Conservation (phyloP, 2,113 vertebrate genomes). For the Benitochromis conjunctus region DNA sequence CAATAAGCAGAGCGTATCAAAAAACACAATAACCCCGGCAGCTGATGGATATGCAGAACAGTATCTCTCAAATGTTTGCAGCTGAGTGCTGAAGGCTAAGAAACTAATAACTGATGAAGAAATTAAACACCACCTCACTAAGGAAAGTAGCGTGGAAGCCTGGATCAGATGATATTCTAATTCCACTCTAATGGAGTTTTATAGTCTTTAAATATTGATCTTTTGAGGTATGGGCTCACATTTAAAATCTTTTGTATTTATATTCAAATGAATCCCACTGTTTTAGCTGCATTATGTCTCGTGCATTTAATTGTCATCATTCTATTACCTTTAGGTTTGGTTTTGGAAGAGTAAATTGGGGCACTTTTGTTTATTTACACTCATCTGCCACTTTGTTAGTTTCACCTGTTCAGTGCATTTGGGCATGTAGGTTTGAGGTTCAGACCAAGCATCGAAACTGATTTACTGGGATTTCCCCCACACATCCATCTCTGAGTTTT, state of each 20-base stretch:
- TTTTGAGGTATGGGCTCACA: neutral
- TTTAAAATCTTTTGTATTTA: neutral
- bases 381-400: neutral
- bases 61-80: slow-evolving; percentile 13
- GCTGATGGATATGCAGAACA: slow-evolving; percentile 15
- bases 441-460: neutral
- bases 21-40: slow-evolving; percentile 55
- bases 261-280: neutral
- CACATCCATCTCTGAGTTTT: no score
- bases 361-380: neutral
- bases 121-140: slow-evolving; percentile 19
- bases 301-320: neutral
- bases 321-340: neutral
- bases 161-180: neutral
- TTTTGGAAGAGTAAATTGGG: neutral
- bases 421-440: neutral
- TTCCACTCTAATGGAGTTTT: neutral
- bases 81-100: slow-evolving; percentile 9
- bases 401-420: neutral
- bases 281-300: neutral
- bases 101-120: slow-evolving; percentile 57
- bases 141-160: neutral
- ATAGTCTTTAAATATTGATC: neutral
- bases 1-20: slow-evolving; percentile 46
- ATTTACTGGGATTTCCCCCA: neutral